Conservation (phyloP, 2,888 invertebrate species). For the Clusia tigrina region DNA sequence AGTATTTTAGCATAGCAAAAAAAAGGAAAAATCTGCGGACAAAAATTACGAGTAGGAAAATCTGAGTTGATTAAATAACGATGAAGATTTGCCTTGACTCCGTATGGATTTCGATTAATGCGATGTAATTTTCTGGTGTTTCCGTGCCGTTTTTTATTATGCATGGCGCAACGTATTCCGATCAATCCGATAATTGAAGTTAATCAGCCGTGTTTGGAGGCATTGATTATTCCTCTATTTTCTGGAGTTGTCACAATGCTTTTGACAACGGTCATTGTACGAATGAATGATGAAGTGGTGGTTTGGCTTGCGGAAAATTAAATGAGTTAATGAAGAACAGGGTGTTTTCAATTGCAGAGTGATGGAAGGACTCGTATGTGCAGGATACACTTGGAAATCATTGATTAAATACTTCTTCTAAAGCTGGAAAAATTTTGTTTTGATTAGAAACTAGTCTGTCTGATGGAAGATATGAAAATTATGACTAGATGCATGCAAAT, state of each 20-base stretch:
- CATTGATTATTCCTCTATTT: background rate
- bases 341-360: background rate
- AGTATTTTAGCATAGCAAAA: slow-evolving; percentile 54
- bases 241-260: background rate
- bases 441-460: too few relatives aligned
- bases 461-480: too few relatives aligned
- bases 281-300: background rate
- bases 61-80: slow-evolving; percentile 51
- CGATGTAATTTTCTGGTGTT: slow-evolving; percentile 54
- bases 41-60: slow-evolving; percentile 38
- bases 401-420: too few relatives aligned
- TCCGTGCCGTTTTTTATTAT: slow-evolving; percentile 47
- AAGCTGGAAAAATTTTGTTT: too few relatives aligned
- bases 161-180: slow-evolving; percentile 30
- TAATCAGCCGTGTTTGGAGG: slow-evolving; percentile 47
- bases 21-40: slow-evolving; percentile 35
- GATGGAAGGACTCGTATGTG: background rate
- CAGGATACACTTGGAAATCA: background rate
- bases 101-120: slow-evolving; percentile 40
- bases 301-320: background rate
- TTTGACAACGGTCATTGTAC: background rate
- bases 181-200: slow-evolving; percentile 50
- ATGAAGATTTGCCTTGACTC: slow-evolving; percentile 33
- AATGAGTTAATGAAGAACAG: background rate
- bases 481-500: too few relatives aligned